Evolutionary conservation across 37 sponge, comb jelly and placozoan genomes (phyloP).

Genomic region (Petrosia ficiformis): DNA sequence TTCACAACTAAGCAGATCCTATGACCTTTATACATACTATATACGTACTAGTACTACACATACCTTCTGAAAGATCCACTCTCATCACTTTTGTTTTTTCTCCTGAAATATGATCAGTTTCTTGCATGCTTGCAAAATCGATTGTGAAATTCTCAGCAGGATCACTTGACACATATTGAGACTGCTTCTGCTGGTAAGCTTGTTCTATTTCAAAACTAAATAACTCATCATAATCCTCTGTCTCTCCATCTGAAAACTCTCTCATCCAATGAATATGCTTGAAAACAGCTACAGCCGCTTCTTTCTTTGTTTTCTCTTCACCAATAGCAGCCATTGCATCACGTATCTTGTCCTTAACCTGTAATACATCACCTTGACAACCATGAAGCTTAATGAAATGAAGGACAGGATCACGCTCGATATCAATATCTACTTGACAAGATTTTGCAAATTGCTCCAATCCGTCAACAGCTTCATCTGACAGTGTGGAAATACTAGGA

Average conservation of each 20-base stretch:
- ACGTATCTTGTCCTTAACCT: conserved; percentile 14
- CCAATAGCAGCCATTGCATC: conserved; percentile 9
- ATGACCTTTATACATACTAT: not conserved
- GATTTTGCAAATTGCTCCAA: not conserved
- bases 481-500: conserved; percentile 9
- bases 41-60: not conserved
- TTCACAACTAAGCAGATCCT: not conserved
- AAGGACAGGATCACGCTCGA: conserved; percentile 26
- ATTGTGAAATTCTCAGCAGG: conserved; percentile 8
- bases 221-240: conserved; percentile 18
- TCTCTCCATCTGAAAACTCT: conserved; percentile 11
- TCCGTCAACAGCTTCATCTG: not conserved
- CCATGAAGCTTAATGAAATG: conserved; percentile 25
- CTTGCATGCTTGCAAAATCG: conserved; percentile 20
- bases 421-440: conserved; percentile 17
- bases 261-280: conserved; percentile 38
- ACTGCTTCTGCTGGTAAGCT: conserved; percentile 13
- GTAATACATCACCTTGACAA: not conserved
- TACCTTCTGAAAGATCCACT: conserved; percentile 31
- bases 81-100: conserved; percentile 11
- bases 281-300: conserved; percentile 23
- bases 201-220: conserved; percentile 40
- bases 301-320: not conserved
- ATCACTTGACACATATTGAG: not conserved
- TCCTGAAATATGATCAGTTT: not conserved